phyloP scores from a whole-genome alignment of 2,113 vertebrate genomes.

The Paramormyrops kingsleyae region DNA sequence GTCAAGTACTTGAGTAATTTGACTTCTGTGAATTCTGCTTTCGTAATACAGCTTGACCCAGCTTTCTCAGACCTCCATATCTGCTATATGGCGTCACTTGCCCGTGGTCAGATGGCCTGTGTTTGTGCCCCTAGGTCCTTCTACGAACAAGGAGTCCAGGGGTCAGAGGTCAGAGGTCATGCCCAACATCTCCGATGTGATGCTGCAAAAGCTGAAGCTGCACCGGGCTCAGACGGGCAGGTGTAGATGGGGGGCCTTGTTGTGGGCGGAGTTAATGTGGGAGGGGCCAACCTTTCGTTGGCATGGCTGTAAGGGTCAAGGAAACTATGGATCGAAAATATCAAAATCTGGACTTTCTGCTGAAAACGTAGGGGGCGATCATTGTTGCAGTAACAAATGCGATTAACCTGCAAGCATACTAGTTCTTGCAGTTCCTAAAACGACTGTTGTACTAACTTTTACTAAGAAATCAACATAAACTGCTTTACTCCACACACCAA shows the following conservation, averaged over 20 bases:
- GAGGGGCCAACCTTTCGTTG: background rate
- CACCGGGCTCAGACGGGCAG: slow-evolving; percentile 80
- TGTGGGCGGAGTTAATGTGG: background rate
- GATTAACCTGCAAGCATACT: background rate
- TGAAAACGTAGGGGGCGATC: background rate
- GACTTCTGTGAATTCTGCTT: background rate
- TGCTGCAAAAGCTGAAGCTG: slow-evolving; percentile 85
- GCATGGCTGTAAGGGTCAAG: background rate
- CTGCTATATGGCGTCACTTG: background rate
- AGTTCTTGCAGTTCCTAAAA: background rate
- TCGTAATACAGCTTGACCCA: background rate
- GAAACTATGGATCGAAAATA: background rate
- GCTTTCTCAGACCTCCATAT: background rate
- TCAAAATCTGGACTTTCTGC: background rate
- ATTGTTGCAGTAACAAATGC: background rate
- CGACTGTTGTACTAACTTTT: background rate
- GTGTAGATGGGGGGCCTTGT: slow-evolving; percentile 45
- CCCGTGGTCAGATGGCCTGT: background rate
- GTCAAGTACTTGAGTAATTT: background rate
- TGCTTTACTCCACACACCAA: background rate
- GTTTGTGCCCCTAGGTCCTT: slow-evolving; percentile 51
- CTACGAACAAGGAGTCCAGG: slow-evolving; percentile 64
- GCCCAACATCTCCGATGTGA: slow-evolving; percentile 87
- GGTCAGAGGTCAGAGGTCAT: slow-evolving; percentile 70
- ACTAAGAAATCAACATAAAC: background rate